Percentiles rank a stretch among this genome's conserved stretches.
Conservation (phyloP, 2,888 invertebrate species). For the Alviniconcha strummeri region DNA sequence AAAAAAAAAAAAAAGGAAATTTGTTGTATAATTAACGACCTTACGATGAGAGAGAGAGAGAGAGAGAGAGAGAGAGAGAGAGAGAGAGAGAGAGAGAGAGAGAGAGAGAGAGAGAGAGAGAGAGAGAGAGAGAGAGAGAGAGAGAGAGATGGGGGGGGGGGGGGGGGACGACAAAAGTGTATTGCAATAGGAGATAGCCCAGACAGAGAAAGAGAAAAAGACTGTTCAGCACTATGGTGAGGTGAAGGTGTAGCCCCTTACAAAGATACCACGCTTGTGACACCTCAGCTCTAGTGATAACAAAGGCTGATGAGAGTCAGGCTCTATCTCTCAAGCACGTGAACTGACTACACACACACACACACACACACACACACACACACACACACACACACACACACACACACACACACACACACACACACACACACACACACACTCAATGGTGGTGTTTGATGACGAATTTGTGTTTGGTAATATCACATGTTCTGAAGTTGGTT, state of each 20-base stretch:
- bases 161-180: too few relatives aligned
- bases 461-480: too few relatives aligned
- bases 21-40: too few relatives aligned
- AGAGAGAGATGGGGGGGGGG: neutral
- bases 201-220: too few relatives aligned
- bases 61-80: slow-evolving; percentile 4
- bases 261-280: too few relatives aligned
- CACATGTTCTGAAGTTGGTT: too few relatives aligned
- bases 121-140: neutral
- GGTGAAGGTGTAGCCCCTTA: too few relatives aligned
- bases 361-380: neutral
- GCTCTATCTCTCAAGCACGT: neutral
- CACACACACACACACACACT: slow-evolving; percentile 10
- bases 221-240: too few relatives aligned
- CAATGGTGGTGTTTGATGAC: neutral
- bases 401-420: neutral
- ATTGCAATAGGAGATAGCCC: too few relatives aligned
- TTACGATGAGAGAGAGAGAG: neutral
- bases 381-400: neutral
- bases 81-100: neutral
- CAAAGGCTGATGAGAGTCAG: too few relatives aligned
- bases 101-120: slow-evolving; percentile 1
- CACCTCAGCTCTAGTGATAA: too few relatives aligned
- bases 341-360: neutral
- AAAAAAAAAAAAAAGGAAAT: too few relatives aligned